Evolutionary conservation across 2,888 invertebrate species (phyloP).

Genomic region (Cheilosia variabilis): DNA sequence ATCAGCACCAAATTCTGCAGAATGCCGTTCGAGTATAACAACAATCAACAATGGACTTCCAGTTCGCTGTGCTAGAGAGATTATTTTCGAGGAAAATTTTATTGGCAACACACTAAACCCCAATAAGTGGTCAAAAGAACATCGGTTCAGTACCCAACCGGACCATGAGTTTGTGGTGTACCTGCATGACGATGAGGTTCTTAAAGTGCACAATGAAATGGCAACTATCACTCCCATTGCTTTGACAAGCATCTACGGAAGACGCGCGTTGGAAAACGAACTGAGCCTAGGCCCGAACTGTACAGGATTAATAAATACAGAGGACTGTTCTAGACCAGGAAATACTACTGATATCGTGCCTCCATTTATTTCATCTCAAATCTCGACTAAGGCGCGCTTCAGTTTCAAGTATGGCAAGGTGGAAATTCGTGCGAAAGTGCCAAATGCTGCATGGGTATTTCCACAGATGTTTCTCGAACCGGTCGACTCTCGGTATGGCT

Average conservation of each 20-base stretch:
- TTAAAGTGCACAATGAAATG: slow-evolving; percentile 76
- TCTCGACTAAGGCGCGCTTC: slow-evolving; percentile 89
- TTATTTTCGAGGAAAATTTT: slow-evolving; percentile 81
- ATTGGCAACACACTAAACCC: slow-evolving; percentile 62
- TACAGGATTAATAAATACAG: slow-evolving; percentile 78
- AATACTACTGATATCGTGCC: slow-evolving; percentile 85
- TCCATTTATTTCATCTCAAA: slow-evolving; percentile 87
- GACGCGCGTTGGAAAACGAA: slow-evolving; percentile 44
- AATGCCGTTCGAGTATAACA: slow-evolving; percentile 37
- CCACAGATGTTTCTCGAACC: slow-evolving; percentile 90
- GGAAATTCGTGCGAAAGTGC: slow-evolving; percentile 89
- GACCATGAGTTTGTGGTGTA: slow-evolving; percentile 80
- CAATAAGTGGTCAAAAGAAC: slow-evolving; percentile 60
- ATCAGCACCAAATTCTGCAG: not conserved
- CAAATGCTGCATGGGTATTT: slow-evolving; percentile 90
- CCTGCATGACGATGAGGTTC: slow-evolving; percentile 73
- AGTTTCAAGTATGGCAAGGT: slow-evolving; percentile 89
- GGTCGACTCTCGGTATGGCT: slow-evolving; percentile 86
- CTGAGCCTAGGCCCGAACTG: slow-evolving; percentile 79
- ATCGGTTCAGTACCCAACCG: slow-evolving; percentile 50
- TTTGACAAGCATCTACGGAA: slow-evolving; percentile 57
- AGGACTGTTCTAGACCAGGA: slow-evolving; percentile 78
- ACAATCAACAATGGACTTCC: slow-evolving; percentile 76
- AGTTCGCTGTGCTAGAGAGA: slow-evolving; percentile 78
- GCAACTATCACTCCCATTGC: slow-evolving; percentile 77